Percentiles rank a stretch among this genome's conserved stretches.
phyloP scores from a whole-genome alignment of 2,888 invertebrate genomes.

The Anarsia innoxiella region DNA sequence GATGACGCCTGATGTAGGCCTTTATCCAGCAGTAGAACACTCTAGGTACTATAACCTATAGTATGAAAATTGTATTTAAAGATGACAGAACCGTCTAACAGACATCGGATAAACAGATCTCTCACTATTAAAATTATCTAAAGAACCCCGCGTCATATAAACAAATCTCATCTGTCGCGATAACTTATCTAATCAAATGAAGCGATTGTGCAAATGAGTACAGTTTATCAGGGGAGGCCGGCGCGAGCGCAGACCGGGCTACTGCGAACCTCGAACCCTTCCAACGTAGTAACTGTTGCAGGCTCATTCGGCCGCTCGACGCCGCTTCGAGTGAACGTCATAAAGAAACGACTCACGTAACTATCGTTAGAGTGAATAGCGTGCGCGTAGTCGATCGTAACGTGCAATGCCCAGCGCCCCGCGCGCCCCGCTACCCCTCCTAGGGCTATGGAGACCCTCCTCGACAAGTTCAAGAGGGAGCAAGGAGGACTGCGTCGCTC shows the following conservation, averaged over 20 bases:
- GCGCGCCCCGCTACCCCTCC: constrained; percentile 51
- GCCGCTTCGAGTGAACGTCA: constrained; percentile 68
- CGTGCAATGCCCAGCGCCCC: constrained; percentile 68
- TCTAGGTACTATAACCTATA: too few relatives aligned
- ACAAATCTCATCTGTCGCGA: constrained; percentile 62
- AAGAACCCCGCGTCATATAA: constrained; percentile 46
- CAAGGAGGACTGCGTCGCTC: constrained; percentile 75
- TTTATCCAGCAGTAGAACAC: too few relatives aligned
- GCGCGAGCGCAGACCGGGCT: constrained; percentile 37
- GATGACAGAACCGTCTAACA: too few relatives aligned
- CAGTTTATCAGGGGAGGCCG: constrained; percentile 49
- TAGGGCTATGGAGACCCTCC: constrained; percentile 72
- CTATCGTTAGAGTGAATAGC: constrained; percentile 66
- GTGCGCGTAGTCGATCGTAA: constrained; percentile 64
- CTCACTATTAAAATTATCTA: too few relatives aligned
- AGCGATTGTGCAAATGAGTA: constrained; percentile 61
- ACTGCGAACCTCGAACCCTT: constrained; percentile 50
- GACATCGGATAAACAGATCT: too few relatives aligned
- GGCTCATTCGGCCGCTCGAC: constrained; percentile 58
- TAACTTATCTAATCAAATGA: constrained; percentile 62
- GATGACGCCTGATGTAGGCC: too few relatives aligned
- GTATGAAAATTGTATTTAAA: too few relatives aligned
- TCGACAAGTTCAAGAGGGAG: constrained; percentile 69
- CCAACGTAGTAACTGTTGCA: constrained; percentile 50
- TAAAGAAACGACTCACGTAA: constrained; percentile 59